phyloP scores from a whole-genome alignment of 2,888 invertebrate species.

The Rhopalosiphum nymphaeae region DNA sequence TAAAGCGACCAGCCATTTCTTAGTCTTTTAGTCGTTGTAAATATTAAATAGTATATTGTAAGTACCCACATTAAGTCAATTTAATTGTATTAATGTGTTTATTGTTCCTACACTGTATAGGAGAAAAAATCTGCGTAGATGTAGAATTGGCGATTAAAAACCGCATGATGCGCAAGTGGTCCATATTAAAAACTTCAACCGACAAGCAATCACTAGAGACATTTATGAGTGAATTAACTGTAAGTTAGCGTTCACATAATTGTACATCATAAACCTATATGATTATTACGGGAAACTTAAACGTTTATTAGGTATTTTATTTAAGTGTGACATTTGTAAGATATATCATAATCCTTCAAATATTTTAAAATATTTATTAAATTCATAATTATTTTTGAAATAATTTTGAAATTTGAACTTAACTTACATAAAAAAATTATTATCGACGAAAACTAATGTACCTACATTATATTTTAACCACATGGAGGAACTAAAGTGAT shows the following conservation, averaged over 20 bases:
- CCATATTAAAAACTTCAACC: conserved; percentile 18
- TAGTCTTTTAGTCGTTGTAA: neutral
- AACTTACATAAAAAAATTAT: neutral
- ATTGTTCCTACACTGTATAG: neutral
- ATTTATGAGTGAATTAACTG: conserved; percentile 28
- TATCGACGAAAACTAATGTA: neutral
- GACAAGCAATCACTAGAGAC: neutral
- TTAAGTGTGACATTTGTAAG: neutral
- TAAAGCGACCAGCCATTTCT: neutral
- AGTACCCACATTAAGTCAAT: neutral
- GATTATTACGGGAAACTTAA: neutral
- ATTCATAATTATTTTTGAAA: too few species aligned
- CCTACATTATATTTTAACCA: neutral
- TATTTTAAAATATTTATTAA: neutral
- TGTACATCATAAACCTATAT: neutral
- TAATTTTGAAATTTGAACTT: neutral
- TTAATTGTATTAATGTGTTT: neutral
- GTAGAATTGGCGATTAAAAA: neutral
- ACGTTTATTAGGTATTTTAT: neutral
- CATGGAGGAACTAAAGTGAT: neutral
- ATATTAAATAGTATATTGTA: neutral
- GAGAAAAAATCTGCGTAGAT: neutral
- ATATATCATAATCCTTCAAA: neutral
- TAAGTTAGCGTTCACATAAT: neutral
- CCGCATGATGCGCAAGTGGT: conserved; percentile 15